Conservation (phyloP, 2,888 invertebrate species). For the Cerastis rubricosa region DNA sequence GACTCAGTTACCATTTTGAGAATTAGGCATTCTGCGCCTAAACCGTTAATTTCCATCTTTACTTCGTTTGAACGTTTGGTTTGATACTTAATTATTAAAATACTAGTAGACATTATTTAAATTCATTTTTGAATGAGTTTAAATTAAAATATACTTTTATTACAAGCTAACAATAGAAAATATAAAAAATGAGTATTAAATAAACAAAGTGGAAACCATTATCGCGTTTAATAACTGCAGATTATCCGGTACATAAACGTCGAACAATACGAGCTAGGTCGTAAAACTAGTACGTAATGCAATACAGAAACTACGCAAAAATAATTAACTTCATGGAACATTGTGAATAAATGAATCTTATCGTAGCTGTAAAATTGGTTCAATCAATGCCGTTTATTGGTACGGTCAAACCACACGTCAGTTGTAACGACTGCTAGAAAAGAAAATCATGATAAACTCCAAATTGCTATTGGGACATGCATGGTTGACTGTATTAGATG, state of each 20-base stretch:
- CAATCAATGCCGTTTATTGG: constrained; percentile 27
- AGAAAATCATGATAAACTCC: too few species aligned
- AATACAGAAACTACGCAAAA: constrained; percentile 26
- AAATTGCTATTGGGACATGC: neutral
- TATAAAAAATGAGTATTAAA: constrained; percentile 20
- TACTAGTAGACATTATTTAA: neutral
- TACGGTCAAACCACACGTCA: neutral
- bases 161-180: neutral
- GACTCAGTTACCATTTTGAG: too few species aligned
- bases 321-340: constrained; percentile 47
- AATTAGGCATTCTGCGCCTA: too few species aligned
- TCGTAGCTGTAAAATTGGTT: constrained; percentile 31
- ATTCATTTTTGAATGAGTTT: too few species aligned
- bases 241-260: constrained; percentile 43
- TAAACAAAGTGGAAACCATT: constrained; percentile 25
- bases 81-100: neutral
- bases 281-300: constrained; percentile 41
- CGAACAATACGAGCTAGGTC: constrained; percentile 45
- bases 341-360: constrained; percentile 24
- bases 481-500: neutral
- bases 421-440: neutral
- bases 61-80: neutral
- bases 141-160: neutral
- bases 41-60: neutral
- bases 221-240: constrained; percentile 13